A percentile compares a stretch with the other conserved stretches of the same genome.
These are phyloP conservation scores for Chinchilla lanigera DNA, from an alignment of 2,113 vertebrate genomes.

Conservation along the genomic window DNA sequence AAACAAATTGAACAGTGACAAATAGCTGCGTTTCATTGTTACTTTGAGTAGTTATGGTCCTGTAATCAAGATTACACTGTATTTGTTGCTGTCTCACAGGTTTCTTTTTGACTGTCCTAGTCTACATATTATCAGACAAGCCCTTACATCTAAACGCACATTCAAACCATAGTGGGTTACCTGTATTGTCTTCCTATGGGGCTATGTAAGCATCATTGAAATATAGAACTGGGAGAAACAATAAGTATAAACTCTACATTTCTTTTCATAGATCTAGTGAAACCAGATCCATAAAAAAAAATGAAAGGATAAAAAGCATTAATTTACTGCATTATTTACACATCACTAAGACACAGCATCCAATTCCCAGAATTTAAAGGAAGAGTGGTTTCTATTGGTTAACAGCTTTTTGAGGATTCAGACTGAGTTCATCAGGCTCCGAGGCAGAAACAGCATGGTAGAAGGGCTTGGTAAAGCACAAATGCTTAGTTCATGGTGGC, in stretches of 20 bases:
- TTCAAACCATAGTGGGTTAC: not conserved
- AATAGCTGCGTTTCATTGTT: not conserved
- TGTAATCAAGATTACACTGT: not conserved
- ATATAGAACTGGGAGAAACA: not conserved
- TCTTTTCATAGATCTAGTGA: not conserved
- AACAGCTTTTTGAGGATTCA: not conserved
- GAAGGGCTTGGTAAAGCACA: not conserved
- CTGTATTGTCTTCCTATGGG: not conserved
- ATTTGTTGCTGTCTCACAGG: not conserved
- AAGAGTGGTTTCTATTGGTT: not conserved
- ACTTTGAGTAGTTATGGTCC: not conserved
- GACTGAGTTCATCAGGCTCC: not conserved
- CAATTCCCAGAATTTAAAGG: not conserved
- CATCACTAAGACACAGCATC: not conserved
- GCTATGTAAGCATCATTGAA: not conserved
- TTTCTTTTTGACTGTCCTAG: not conserved
- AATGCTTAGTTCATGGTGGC: not conserved
- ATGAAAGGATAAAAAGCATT: not conserved
- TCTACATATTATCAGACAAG: not conserved
- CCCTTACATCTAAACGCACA: not conserved
- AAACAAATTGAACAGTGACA: not conserved
- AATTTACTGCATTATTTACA: not conserved
- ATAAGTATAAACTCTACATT: not conserved
- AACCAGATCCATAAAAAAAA: not conserved
- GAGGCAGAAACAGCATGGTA: not conserved